Evolutionary conservation across 2,797 vertebrate genomes (phyloP).

Genomic region (Prunella strophiata): DNA sequence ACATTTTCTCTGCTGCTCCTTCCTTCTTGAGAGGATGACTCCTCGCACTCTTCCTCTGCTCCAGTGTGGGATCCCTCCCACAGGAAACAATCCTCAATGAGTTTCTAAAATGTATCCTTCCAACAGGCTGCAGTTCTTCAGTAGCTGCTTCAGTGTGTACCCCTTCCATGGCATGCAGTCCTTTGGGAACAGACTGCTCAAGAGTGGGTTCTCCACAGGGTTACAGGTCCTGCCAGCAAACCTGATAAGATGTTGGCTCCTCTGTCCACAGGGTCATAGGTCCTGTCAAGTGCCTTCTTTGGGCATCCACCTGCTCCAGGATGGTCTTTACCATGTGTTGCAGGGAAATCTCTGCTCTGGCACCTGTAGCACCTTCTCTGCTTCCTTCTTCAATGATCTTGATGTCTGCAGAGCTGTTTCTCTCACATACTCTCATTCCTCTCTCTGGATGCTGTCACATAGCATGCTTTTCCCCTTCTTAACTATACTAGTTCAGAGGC

Average conservation of each 20-base stretch:
- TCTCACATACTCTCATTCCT: not conserved
- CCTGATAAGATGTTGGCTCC: not conserved
- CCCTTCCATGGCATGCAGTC: not conserved
- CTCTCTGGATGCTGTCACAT: not conserved
- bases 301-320: not conserved
- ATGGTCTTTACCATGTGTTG: accelerated
- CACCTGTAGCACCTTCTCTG: not conserved
- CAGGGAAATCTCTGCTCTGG: not conserved
- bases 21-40: not conserved
- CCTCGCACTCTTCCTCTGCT: not conserved
- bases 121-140: not conserved
- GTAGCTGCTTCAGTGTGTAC: accelerated
- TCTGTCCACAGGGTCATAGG: not conserved
- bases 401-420: not conserved
- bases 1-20: not conserved
- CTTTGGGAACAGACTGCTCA: not conserved
- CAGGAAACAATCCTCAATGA: not conserved
- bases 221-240: not conserved
- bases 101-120: not conserved
- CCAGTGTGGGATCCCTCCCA: not conserved
- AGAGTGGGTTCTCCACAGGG: not conserved
- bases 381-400: not conserved
- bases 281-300: not conserved
- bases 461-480: not conserved
- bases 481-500: not conserved